Percentiles rank a stretch among this genome's conserved stretches.
Conservation (phyloP, 2,888 invertebrate species). For the Sinohyriopsis cumingii region DNA sequence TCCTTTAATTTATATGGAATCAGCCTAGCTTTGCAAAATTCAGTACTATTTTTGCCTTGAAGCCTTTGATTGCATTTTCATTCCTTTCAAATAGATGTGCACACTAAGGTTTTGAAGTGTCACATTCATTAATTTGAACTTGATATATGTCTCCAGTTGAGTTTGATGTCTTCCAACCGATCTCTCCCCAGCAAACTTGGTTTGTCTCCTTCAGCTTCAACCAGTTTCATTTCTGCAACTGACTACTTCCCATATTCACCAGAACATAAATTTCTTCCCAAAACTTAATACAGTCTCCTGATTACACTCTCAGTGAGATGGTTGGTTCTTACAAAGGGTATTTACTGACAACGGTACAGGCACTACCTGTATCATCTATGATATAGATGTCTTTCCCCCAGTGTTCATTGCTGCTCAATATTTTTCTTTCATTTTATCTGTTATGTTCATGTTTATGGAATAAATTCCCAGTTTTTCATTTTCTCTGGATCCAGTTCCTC, state of each 20-base stretch:
- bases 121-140: background rate
- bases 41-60: constrained; percentile 7
- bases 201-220: constrained; percentile 1
- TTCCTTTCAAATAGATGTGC: background rate
- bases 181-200: constrained; percentile 2
- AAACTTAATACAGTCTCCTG: background rate
- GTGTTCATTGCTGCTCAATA: background rate
- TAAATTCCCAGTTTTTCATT: background rate
- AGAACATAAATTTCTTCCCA: background rate
- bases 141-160: constrained; percentile 7
- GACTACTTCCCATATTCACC: background rate
- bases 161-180: constrained; percentile 5
- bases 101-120: background rate
- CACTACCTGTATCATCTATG: constrained; percentile 1
- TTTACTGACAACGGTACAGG: background rate
- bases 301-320: background rate
- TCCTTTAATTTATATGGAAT: constrained; percentile 23
- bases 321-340: background rate
- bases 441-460: background rate
- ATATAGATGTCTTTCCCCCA: too few relatives aligned
- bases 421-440: too few relatives aligned
- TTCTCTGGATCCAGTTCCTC: background rate
- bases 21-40: constrained; percentile 22
- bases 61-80: constrained; percentile 2
- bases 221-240: background rate